Evolutionary conservation across 2,797 vertebrate species (phyloP), one percentile per base, ranked within the genome.

Genomic region (Hafferia zeledoni): DNA sequence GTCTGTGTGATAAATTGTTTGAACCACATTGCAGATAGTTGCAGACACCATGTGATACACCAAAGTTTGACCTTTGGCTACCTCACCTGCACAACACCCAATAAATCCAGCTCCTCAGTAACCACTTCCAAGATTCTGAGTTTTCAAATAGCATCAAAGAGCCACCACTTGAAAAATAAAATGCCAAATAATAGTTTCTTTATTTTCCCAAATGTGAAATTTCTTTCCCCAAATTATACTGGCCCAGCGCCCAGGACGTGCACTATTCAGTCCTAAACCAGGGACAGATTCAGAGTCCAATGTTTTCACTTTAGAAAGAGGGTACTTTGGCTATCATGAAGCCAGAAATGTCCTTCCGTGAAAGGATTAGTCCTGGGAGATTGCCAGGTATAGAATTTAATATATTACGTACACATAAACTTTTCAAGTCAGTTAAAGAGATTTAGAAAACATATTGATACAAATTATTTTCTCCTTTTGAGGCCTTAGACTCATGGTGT

Each of bases 181-280:
- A 71, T 33, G 76, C 87, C 67, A 96, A 74, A 79, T 89, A 90
- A 90, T 76, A 85, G 1, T 9, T 41, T 84, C 84, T 91, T 94
- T 83, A 75, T 95, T 95, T 95, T 96, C 90, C 85, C 85, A 94
- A 94, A 93, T 93, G 94, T 93, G 83, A 75, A 95, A 80, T 94
- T 95, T 94, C 74, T 94, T 91, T 76, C 41, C 83, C 77, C 83
- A 90, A 47, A 94, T 91, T 94, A 63, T 49, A 77, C 83, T 94
- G 85, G 70, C 83, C 37, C 24, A 30, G 82, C 82, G 87, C 89
- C 95, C 85, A 70, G 84, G 79, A 93, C 87, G 96, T 76, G 87
- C 55, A 93, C 50, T 94, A 86, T 84, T 90, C 85, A 60, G 25
- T 76, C 37, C 85, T 96, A 94, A 80, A 95, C 37, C 35, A 44